Percentiles rank a stretch among this genome's conserved stretches.
Conservation (phyloP, 2,113 vertebrate species). For the Dasyurus viverrinus region DNA sequence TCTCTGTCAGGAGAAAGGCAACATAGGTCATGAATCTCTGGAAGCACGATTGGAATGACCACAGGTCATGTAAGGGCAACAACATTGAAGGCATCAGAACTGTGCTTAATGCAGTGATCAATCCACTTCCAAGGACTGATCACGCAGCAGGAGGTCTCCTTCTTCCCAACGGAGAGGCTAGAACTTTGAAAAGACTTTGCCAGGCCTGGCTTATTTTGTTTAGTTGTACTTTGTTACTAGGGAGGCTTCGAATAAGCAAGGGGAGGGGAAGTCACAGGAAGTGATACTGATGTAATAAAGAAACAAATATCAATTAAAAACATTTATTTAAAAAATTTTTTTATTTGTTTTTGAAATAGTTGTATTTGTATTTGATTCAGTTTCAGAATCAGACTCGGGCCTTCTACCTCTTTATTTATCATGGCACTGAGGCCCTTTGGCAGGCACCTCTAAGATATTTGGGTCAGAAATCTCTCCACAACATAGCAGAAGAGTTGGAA, state of each 20-base stretch:
- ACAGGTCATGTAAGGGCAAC: background rate
- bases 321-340: background rate
- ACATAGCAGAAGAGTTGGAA: background rate
- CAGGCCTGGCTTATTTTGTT: background rate
- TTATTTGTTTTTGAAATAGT: background rate
- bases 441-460: conserved; percentile 42
- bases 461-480: background rate
- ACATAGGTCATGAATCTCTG: background rate
- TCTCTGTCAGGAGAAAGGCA: background rate
- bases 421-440: conserved; percentile 13
- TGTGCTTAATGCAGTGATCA: background rate
- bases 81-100: background rate
- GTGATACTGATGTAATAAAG: background rate
- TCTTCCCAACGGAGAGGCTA: background rate
- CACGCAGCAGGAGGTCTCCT: background rate
- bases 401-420: conserved; percentile 28
- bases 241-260: background rate
- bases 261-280: background rate
- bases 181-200: background rate
- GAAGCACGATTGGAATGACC: background rate
- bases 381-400: conserved; percentile 14
- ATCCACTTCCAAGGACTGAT: background rate
- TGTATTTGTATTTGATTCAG: too few species aligned
- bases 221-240: background rate
- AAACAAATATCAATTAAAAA: background rate